phyloP scores from a whole-genome alignment of 2,113 vertebrate genomes.

The Vimba vimba region DNA sequence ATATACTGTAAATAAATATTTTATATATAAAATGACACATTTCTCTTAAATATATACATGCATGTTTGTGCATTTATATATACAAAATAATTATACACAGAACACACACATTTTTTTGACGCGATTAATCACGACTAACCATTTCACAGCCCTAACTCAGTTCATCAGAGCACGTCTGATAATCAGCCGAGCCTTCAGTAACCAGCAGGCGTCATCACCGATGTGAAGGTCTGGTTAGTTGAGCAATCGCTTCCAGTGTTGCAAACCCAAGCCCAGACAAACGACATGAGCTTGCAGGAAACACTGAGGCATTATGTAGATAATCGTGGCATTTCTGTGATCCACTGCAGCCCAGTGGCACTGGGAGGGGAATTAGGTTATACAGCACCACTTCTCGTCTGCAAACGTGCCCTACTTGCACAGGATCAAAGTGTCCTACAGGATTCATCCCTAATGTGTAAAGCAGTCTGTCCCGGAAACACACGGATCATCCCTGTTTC shows the following conservation, averaged over 20 bases:
- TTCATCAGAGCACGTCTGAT: neutral
- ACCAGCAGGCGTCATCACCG: neutral
- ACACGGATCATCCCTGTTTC: neutral
- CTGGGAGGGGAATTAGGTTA: conserved; percentile 15
- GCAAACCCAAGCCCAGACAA: neutral
- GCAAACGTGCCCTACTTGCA: conserved; percentile 38
- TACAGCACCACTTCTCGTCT: neutral
- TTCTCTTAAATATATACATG: no score
- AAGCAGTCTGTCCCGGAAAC: neutral
- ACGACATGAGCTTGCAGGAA: neutral
- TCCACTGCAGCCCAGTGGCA: neutral
- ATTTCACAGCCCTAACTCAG: no score
- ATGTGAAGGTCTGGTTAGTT: neutral
- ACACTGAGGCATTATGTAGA: neutral
- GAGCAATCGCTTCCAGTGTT: neutral
- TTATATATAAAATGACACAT: no score
- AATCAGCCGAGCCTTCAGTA: neutral
- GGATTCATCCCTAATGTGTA: neutral
- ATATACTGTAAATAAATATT: no score
- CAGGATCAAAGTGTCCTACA: conserved; percentile 25
- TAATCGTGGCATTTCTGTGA: neutral
- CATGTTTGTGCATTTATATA: no score
- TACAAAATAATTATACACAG: no score
- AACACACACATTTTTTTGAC: no score
- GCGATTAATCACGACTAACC: no score